phyloP scores from a whole-genome alignment of 2,888 invertebrate species.

The Pyrocoelia pectoralis region DNA sequence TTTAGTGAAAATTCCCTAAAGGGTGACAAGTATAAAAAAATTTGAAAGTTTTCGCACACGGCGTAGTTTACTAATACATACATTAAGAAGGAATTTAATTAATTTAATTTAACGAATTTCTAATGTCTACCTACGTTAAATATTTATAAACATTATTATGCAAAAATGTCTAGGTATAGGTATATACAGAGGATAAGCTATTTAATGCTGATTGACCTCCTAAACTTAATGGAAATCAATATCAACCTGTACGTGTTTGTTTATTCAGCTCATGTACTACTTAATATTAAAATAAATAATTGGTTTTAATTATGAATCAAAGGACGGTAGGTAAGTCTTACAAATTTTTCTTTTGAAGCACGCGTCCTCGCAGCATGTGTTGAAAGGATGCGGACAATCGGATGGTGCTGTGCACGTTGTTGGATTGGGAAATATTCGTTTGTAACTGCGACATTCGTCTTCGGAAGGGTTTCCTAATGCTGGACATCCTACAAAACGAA shows the following conservation, averaged over 20 bases:
- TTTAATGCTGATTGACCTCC: neutral
- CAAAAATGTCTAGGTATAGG: too few species aligned
- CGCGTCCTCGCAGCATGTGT: slow-evolving; percentile 13
- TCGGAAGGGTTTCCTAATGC: neutral
- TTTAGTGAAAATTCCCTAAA: too few species aligned
- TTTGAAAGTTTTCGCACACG: too few species aligned
- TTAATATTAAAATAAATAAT: neutral
- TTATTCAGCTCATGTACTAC: neutral
- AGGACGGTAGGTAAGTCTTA: slow-evolving; percentile 10
- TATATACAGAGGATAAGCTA: neutral
- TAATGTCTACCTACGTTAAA: neutral
- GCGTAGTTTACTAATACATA: neutral
- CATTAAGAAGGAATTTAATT: neutral
- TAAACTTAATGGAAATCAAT: neutral
- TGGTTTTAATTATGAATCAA: neutral
- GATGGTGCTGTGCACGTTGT: neutral
- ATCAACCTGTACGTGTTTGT: neutral
- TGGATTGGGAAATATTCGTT: slow-evolving; percentile 14
- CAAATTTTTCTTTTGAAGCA: slow-evolving; percentile 16
- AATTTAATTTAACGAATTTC: neutral
- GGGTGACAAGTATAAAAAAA: too few species aligned
- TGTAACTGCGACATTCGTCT: neutral
- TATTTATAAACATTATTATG: neutral
- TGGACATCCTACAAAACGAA: slow-evolving; percentile 23
- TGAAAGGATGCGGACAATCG: slow-evolving; percentile 10